These are phyloP conservation scores for Norana najaformis DNA, from an alignment of 2,888 invertebrate genomes.

Conservation along the genomic window DNA sequence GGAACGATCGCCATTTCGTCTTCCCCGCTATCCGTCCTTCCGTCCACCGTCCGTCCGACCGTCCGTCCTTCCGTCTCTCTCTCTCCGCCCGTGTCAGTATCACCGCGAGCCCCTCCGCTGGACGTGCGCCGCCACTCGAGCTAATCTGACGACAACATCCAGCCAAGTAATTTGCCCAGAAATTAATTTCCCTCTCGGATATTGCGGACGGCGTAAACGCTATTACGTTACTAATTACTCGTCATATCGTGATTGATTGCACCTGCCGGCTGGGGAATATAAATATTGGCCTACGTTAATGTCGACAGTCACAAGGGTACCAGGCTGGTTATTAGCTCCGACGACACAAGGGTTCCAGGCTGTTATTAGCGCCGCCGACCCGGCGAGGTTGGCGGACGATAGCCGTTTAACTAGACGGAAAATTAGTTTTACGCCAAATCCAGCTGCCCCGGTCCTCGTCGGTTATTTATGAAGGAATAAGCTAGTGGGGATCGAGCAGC, in stretches of 20 bases:
- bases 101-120: not conserved
- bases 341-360: slow-evolving; percentile 15
- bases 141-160: slow-evolving; percentile 26
- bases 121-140: not conserved
- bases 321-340: not conserved
- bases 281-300: not conserved
- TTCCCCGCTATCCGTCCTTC: not conserved
- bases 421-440: slow-evolving; percentile 15
- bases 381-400: not conserved
- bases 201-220: slow-evolving; percentile 19
- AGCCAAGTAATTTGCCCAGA: slow-evolving; percentile 24
- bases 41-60: not conserved
- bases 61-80: not conserved
- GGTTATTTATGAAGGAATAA: slow-evolving; percentile 22
- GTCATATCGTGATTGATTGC: not conserved
- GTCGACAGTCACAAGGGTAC: not conserved
- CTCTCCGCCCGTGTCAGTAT: not conserved
- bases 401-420: slow-evolving; percentile 18
- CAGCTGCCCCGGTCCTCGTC: not conserved
- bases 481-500: not conserved
- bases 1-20: slow-evolving; percentile 5
- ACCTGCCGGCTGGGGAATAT: not conserved
- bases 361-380: slow-evolving; percentile 19
- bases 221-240: slow-evolving; percentile 14
- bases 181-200: slow-evolving; percentile 28